Percentiles rank a stretch among this genome's conserved stretches.
Evolutionary conservation across 2,797 vertebrate species (phyloP).

Genomic region (Enteromius thamalakanensis): DNA sequence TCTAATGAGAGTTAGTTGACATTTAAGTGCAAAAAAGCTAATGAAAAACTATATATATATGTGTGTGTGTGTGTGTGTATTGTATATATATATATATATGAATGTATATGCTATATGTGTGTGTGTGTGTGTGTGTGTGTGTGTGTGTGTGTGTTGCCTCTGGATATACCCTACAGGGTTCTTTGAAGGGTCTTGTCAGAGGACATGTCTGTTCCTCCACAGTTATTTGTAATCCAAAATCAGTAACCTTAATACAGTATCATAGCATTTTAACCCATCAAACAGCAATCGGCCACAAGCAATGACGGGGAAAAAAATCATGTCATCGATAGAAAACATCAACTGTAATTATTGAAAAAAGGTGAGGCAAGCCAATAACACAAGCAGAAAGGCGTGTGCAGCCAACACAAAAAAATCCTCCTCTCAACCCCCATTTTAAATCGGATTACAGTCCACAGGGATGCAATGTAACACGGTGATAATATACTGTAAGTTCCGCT

Average conservation of each 20-base stretch:
- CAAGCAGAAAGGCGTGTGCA: neutral
- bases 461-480: constrained; percentile 40
- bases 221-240: neutral
- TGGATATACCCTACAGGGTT: constrained; percentile 16
- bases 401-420: neutral
- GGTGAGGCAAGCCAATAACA: constrained; percentile 1
- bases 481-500: neutral
- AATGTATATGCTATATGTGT: too few species aligned
- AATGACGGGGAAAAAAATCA: neutral
- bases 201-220: too few species aligned
- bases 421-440: constrained; percentile 43
- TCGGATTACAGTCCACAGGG: constrained; percentile 44
- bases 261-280: neutral
- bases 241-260: neutral
- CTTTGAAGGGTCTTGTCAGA: neutral
- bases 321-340: neutral
- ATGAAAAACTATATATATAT: too few species aligned
- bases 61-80: too few species aligned
- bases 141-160: neutral
- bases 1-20: neutral
- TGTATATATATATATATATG: too few species aligned
- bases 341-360: neutral
- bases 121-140: too few species aligned
- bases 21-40: neutral
- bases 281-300: neutral